Conservation (phyloP, 2,888 invertebrate species). For the Aromia moschata region DNA sequence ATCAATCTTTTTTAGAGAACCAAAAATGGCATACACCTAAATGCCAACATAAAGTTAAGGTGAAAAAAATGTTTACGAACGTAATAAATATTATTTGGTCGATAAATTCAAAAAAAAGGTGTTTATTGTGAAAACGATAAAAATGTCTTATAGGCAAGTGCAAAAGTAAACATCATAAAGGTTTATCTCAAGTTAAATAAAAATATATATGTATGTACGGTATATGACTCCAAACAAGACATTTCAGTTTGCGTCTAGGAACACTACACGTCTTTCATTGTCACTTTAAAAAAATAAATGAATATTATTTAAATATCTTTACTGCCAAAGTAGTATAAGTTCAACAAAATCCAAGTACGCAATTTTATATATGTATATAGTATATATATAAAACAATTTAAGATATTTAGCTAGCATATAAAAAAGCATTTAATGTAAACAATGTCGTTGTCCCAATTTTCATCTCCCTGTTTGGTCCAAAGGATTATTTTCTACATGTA, state of each 20-base stretch:
- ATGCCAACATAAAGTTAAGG: background rate
- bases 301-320: background rate
- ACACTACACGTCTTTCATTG: background rate
- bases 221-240: conserved; percentile 6
- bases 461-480: background rate
- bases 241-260: background rate
- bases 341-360: background rate
- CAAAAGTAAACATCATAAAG: conserved; percentile 11
- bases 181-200: conserved; percentile 21
- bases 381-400: too few species aligned
- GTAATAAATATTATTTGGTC: too few species aligned
- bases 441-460: background rate
- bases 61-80: too few species aligned
- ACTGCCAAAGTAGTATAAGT: background rate
- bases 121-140: conserved; percentile 1
- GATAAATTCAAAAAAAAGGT: background rate
- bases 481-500: too few species aligned
- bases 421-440: background rate
- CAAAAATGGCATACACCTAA: too few species aligned
- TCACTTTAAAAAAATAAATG: background rate
- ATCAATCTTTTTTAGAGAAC: too few species aligned
- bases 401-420: background rate
- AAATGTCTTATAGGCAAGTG: conserved; percentile 11
- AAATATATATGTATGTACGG: background rate
- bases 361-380: background rate